Base-by-base conservation (phyloP, 2,888 invertebrate species). In the Xestia sexstrigata region DNA sequence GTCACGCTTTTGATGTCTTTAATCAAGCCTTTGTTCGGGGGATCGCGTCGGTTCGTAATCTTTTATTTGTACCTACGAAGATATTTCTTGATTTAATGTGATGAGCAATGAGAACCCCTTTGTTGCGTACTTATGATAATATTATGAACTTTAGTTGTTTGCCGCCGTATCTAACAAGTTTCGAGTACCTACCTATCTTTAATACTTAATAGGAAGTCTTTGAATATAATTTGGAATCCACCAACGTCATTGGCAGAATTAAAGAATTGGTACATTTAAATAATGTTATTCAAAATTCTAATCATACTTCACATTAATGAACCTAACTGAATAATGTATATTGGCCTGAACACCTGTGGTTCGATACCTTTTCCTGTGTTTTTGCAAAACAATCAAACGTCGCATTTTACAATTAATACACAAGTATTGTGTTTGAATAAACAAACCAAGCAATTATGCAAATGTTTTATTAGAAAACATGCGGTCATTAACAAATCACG, bases 21-120 rank as follows among this genome's bases (percentile, higher is more conserved):
- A 87, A 89, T 89, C 89, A 88, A 89, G 87, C 83, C 74, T 81
- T 88, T 86, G 84, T 82, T 71, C n/a, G 26, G 65, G 52, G 78
- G 73, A 78, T 75, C 81, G 71, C 69, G 85, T 79, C 75, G 78
- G 76, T 78, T 78, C 75, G 76, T 82, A 78, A 78, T 86, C 78
- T 89, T 84, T 85, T 88, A 83, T 89, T 77, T 82, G 70, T 74
- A n/a, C n/a, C n/a, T n/a, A 86, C 72, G 55, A 71, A 73, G 75
- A 80, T 82, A 76, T 85, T 88, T 70, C 77, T 81, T 79, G 80
- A 82, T 88, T 82, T 84, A 68, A 77, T 74, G 74, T 80, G 58
- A 79, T 74, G 77, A 78, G 77, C 68, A 77, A 85, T 76, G 72
- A 72, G 76, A 72, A 60, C 66, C 58, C 70, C 67, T 78, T 85